These are phyloP conservation scores for Lydus trimaculatus DNA, from an alignment of 2,888 invertebrate genomes.

Conservation along the genomic window DNA sequence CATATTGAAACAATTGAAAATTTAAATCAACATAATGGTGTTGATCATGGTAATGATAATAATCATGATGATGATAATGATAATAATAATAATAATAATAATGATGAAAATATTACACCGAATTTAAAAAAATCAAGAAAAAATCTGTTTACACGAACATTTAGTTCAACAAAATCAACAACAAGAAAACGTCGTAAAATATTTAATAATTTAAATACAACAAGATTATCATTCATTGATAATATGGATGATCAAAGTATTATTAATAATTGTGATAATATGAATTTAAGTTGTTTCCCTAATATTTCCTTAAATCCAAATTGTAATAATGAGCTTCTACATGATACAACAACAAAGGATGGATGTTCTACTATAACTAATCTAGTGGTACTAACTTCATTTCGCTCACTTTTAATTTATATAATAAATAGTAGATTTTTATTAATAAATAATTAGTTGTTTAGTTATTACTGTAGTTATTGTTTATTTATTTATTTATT, in stretches of 20 bases:
- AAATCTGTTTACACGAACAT: slow-evolving; percentile 55
- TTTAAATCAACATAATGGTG: slow-evolving; percentile 40
- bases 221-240: slow-evolving; percentile 49
- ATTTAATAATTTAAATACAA: slow-evolving; percentile 47
- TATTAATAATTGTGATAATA: neutral
- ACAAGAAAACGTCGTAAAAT: slow-evolving; percentile 44
- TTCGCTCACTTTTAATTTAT: slow-evolving; percentile 40
- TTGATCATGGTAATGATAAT: slow-evolving; percentile 19
- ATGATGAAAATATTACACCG: slow-evolving; percentile 30
- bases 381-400: slow-evolving; percentile 60
- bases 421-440: slow-evolving; percentile 18
- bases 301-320: slow-evolving; percentile 53
- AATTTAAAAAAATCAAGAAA: slow-evolving; percentile 50
- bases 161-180: slow-evolving; percentile 55
- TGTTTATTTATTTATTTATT: neutral
- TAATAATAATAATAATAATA: neutral
- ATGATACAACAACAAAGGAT: slow-evolving; percentile 41
- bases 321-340: slow-evolving; percentile 43
- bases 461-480: slow-evolving; percentile 7
- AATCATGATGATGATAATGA: slow-evolving; percentile 17
- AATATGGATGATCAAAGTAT: slow-evolving; percentile 36
- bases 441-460: neutral
- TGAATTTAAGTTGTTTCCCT: slow-evolving; percentile 56
- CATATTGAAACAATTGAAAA: slow-evolving; percentile 54
- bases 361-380: slow-evolving; percentile 52